These are phyloP conservation scores for Propithecus perrieri DNA, from an alignment of 2,797 vertebrate species.

Conservation along the genomic window DNA sequence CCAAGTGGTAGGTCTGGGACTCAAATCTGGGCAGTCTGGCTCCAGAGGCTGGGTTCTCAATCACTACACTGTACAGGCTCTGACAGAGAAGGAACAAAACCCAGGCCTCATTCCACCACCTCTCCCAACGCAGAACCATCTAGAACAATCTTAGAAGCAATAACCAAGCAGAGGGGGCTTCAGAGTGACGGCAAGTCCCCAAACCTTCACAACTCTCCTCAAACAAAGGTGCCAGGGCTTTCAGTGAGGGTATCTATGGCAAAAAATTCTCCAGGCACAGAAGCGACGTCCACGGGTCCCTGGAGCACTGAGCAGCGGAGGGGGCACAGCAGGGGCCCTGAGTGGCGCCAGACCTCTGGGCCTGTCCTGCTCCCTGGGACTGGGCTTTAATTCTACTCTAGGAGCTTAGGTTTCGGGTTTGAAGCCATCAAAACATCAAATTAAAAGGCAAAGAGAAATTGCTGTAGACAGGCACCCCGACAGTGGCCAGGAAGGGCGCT, in stretches of 20 bases:
- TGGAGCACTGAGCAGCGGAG: too few relatives aligned
- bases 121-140: not conserved
- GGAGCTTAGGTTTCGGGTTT: not conserved
- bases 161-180: not conserved
- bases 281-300: fast-evolving
- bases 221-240: not conserved
- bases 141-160: not conserved
- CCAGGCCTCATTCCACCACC: not conserved
- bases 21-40: too few relatives aligned
- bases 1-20: not conserved
- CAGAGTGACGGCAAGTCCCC: not conserved
- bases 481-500: not conserved
- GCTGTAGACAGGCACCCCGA: not conserved
- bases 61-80: not conserved
- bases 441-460: not conserved
- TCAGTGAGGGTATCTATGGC: not conserved
- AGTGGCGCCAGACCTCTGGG: not conserved
- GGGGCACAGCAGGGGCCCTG: not conserved
- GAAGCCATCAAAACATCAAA: not conserved
- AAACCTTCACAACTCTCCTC: not conserved
- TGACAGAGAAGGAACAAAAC: not conserved
- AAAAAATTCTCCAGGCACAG: not conserved
- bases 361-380: fast-evolving
- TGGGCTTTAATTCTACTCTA: not conserved
- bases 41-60: not conserved